Base-by-base conservation (phyloP, 64 coral and sea anemone genomes). In the Montipora capricornis region DNA sequence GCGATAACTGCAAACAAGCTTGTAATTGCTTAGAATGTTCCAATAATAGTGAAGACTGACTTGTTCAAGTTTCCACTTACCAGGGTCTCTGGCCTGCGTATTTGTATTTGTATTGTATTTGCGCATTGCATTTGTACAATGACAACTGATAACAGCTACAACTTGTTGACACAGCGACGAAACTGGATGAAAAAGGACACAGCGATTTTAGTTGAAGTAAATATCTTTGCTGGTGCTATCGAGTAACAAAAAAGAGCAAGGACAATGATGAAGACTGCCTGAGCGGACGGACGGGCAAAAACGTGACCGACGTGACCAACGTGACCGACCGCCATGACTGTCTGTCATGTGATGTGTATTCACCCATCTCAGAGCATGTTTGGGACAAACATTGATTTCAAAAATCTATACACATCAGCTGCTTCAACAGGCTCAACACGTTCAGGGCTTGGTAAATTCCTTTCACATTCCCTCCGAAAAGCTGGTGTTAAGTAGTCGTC, bases 381-480 rank as follows among this genome's bases (percentile, higher is more conserved):
- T 87, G 14, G 45, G 64, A 73, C 64, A 60, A 87, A 66, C 67
- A 20, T 14, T 68, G 84, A 87, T 73, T 87, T 87, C 71, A 87
- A 87, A 87, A 68, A 87, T 19, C 67, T 10, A 47, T 70, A 87
- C 44, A 70, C 68, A 14, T 62, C 84, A 49, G 5, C 49, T 69
- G 84, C 84, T 51, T 87, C 84, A 71, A 22, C 44, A 47, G 84
- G 61, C 71, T 71, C 84, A 68, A 87, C 71, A 20, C 71, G 11
- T 50, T 67, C 64, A 68, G 67, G 37, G 47, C 71, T 67, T 87
- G 84, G 84, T 70, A 87, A 87, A 87, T 87, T 66, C 20, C 49
- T 37, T 67, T 87, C 57, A 73, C 84, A 87, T 87, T 87, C 84
- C 49, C 71, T 66, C 49, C 68, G 9, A 68, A 87, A 20, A 44